These are phyloP conservation scores for Rhincodon typus DNA, from an alignment of 2,797 vertebrate species.

Conservation along the genomic window DNA sequence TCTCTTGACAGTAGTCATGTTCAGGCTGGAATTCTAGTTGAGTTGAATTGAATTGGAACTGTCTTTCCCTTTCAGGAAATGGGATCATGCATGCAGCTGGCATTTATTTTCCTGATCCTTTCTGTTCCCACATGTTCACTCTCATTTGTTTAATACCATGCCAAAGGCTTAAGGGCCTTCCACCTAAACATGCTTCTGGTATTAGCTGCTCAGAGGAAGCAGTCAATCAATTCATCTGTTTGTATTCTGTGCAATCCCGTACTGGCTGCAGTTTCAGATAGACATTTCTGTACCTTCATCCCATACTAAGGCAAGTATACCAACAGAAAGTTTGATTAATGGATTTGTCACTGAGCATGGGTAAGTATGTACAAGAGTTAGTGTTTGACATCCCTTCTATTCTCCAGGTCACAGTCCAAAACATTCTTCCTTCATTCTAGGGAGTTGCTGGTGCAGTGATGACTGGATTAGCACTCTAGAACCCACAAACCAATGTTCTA, in stretches of 20 bases:
- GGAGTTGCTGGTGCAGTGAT: too few relatives aligned
- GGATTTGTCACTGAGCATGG: background rate
- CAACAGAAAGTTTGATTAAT: background rate
- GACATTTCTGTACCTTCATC: background rate
- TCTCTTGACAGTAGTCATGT: background rate
- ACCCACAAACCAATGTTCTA: too few relatives aligned
- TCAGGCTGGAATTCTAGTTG: background rate
- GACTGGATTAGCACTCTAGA: too few relatives aligned
- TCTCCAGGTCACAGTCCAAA: too few relatives aligned
- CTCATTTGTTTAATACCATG: background rate
- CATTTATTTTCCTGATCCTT: background rate
- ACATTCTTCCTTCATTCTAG: background rate
- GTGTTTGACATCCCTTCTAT: background rate
- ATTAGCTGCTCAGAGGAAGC: background rate
- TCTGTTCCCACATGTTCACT: background rate
- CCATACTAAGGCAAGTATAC: background rate
- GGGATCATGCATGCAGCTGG: background rate
- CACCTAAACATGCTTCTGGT: background rate
- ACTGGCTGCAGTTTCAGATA: background rate
- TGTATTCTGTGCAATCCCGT: too few relatives aligned
- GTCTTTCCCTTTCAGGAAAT: background rate
- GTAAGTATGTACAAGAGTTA: background rate
- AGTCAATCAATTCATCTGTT: background rate
- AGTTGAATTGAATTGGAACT: background rate
- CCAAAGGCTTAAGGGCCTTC: background rate